phyloP scores from a whole-genome alignment of 2,797 vertebrate genomes.

The Xenopus petersii region DNA sequence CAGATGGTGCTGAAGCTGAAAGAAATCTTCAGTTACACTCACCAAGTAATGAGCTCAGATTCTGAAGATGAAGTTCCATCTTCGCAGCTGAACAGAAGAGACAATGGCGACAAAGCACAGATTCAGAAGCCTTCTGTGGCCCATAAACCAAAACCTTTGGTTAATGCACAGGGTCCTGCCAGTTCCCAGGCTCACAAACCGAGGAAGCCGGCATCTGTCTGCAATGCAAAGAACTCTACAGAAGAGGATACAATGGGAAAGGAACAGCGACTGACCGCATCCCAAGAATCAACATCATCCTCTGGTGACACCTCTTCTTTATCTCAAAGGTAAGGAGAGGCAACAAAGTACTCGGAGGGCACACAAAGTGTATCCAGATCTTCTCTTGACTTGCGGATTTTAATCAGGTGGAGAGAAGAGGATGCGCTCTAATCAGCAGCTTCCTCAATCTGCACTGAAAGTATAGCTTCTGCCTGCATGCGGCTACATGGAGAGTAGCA shows the following conservation, averaged over 20 bases:
- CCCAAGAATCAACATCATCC: conserved; percentile 75
- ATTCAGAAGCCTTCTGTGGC: not conserved
- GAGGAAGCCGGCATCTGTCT: conserved; percentile 24
- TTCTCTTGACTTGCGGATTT: too few species aligned
- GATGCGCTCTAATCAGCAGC: too few species aligned
- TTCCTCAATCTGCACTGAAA: too few species aligned
- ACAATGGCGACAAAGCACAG: not conserved
- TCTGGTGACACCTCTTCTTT: conserved; percentile 73
- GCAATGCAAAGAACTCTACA: not conserved
- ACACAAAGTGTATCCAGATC: too few species aligned
- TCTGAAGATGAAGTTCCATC: conserved; percentile 66
- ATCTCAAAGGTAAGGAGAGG: conserved; percentile 74
- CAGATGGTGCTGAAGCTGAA: conserved; percentile 95
- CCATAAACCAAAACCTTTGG: not conserved
- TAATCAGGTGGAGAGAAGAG: too few species aligned
- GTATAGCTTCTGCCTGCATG: too few species aligned
- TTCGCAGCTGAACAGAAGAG: conserved; percentile 48
- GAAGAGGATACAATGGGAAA: conserved; percentile 31
- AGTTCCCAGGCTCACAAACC: not conserved
- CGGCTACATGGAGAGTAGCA: too few species aligned
- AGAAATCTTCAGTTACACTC: conserved; percentile 97
- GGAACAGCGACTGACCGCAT: conserved; percentile 59
- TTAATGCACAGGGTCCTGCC: not conserved
- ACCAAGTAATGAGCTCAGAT: conserved; percentile 76
- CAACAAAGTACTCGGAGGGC: not conserved